phyloP scores from a whole-genome alignment of 2,113 vertebrate species.

The Nestor notabilis region DNA sequence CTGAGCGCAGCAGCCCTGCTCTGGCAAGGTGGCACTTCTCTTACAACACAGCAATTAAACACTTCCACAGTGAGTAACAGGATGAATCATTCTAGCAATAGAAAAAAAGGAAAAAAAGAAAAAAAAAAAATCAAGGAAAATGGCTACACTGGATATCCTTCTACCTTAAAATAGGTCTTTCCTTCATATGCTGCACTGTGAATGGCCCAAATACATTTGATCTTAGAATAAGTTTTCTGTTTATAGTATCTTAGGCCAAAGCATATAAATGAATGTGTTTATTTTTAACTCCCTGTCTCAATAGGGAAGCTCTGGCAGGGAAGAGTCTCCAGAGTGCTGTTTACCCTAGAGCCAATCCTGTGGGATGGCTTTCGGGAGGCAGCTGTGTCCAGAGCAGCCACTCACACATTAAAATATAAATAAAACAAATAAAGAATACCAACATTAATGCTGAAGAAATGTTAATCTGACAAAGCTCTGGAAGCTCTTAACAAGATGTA shows the following conservation, averaged over 20 bases:
- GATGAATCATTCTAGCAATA: not conserved
- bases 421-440: not conserved
- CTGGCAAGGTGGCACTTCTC: not conserved
- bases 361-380: not conserved
- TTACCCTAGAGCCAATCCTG: not conserved
- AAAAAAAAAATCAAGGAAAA: not conserved
- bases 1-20: not conserved
- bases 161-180: not conserved
- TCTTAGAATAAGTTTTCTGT: not conserved
- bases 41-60: not conserved
- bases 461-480: not conserved
- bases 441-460: not conserved
- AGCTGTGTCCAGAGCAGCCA: accelerated
- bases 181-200: not conserved
- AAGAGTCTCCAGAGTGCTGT: accelerated
- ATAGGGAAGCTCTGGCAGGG: not conserved
- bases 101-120: not conserved
- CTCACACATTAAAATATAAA: not conserved
- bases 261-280: not conserved
- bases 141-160: not conserved
- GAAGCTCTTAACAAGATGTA: not conserved
- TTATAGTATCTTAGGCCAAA: not conserved
- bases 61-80: not conserved
- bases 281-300: not conserved
- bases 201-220: not conserved